Evolutionary conservation across 2,113 vertebrate species (phyloP), one percentile per base, ranked within the genome.

Genomic region (Pontoporia blainvillei): DNA sequence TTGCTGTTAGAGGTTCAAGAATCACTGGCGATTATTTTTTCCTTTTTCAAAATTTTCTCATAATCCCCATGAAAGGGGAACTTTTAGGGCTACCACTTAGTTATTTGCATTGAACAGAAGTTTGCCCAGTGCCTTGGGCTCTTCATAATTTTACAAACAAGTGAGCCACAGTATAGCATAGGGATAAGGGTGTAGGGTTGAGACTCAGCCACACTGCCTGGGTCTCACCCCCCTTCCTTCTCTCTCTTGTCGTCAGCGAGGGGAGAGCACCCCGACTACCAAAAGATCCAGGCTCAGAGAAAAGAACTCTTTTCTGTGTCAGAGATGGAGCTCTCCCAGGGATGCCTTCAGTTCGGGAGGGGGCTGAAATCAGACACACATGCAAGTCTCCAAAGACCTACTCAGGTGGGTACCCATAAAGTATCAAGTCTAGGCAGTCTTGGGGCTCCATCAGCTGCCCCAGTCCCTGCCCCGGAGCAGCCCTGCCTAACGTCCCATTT

Each of bases 41-140:
- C 44, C 49, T 94, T 88, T 76, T 34, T 57, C 69, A 27, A 39
- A 23, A 36, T 85, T 66, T 71, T 72, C 81, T 92, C 91, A 78
- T 86, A 41, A 85, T 71, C 36, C 9, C 86, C 46, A 15, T 8
- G 31, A 87, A 89, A 72, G 61, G 23, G 25, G 21, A 92, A 52
- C 72, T 61, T 79, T 61, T 14, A 29, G 39, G 27, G 17, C 61
- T 89, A 18, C 11, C 15, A 0, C 34, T 73, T 73, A 44, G 61
- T 91, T 91, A 15, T 64, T 34, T 82, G 46, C 71, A 27, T 89
- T 23, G 41, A 81, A 27, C 6, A 3, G 23, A 66, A n/a, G 62
- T 59, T 79, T 73, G 15, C 61, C 29, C 8, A 4, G 6, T 13
- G 17, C 75, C 44, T 21, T 41, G 79, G 27, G 15, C 41, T 44